Conservation (phyloP, 1,140 invertebrate genomes). For the Cherax quadricarinatus region DNA sequence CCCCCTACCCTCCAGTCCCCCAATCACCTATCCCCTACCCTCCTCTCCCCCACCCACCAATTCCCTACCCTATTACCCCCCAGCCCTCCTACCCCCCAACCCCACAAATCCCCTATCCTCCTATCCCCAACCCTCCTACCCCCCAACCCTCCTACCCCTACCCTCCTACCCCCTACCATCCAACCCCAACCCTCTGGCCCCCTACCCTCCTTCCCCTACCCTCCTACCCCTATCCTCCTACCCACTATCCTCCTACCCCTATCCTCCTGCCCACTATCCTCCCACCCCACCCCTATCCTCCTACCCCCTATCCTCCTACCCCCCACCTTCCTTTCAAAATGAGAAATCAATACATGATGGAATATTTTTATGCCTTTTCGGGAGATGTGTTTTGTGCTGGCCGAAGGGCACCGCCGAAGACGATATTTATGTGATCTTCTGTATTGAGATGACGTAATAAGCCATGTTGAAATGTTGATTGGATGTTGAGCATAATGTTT, state of each 20-base stretch:
- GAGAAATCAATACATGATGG: conserved; percentile 60
- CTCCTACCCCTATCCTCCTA: background rate
- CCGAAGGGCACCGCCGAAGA: background rate
- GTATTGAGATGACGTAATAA: conserved; percentile 38
- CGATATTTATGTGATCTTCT: conserved; percentile 30
- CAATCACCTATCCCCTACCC: too few species aligned
- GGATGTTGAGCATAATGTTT: conserved; percentile 28
- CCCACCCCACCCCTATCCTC: background rate
- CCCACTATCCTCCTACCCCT: background rate
- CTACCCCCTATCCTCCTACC: background rate
- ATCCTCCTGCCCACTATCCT: background rate
- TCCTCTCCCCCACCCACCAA: too few species aligned
- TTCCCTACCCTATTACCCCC: too few species aligned
- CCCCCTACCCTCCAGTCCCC: too few species aligned
- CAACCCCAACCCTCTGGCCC: too few species aligned
- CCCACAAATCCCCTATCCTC: too few species aligned
- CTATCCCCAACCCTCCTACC: background rate
- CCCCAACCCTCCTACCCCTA: background rate
- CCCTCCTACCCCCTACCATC: background rate
- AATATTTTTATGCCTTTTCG: conserved; percentile 55
- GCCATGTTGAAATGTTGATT: conserved; percentile 33
- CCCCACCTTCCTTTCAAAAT: conserved; percentile 29
- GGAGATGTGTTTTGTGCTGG: conserved; percentile 7
- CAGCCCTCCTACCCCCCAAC: too few species aligned
- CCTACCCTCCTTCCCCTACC: background rate